phyloP scores from a whole-genome alignment of 2,113 vertebrate genomes.

The Apaloderma vittatum region DNA sequence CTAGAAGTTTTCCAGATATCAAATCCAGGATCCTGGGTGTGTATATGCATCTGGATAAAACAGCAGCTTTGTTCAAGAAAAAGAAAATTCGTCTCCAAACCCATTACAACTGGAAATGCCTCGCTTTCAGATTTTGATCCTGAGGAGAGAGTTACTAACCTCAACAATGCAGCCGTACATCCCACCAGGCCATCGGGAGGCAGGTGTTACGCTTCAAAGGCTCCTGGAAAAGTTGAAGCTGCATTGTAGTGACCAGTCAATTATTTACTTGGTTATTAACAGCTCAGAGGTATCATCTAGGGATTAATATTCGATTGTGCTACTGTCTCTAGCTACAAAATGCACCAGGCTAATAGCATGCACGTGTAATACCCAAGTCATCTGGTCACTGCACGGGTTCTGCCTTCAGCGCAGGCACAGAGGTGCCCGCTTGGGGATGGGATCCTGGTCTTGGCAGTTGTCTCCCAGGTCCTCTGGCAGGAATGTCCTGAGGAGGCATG shows the following conservation, averaged over 20 bases:
- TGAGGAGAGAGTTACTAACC: neutral
- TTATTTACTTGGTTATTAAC: neutral
- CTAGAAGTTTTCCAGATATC: neutral
- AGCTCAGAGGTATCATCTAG: neutral
- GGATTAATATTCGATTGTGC: neutral
- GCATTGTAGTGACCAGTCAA: neutral
- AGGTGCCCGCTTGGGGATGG: neutral
- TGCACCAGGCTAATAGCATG: neutral
- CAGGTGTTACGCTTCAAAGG: neutral
- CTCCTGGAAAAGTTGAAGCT: neutral
- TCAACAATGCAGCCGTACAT: neutral
- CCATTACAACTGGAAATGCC: neutral
- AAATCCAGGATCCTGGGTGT: neutral
- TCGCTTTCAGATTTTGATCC: neutral
- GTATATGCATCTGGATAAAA: neutral
- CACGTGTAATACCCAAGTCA: rapidly evolving
- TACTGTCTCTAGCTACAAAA: neutral
- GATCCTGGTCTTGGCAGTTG: neutral
- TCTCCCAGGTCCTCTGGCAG: neutral
- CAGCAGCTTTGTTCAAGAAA: neutral
- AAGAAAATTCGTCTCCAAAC: neutral
- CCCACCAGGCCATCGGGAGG: neutral
- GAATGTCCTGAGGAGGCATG: neutral
- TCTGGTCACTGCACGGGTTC: neutral
- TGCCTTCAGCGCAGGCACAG: neutral